Evolutionary conservation across 2,797 vertebrate genomes (phyloP).

Genomic region (Odontamblyopus lacepedii): DNA sequence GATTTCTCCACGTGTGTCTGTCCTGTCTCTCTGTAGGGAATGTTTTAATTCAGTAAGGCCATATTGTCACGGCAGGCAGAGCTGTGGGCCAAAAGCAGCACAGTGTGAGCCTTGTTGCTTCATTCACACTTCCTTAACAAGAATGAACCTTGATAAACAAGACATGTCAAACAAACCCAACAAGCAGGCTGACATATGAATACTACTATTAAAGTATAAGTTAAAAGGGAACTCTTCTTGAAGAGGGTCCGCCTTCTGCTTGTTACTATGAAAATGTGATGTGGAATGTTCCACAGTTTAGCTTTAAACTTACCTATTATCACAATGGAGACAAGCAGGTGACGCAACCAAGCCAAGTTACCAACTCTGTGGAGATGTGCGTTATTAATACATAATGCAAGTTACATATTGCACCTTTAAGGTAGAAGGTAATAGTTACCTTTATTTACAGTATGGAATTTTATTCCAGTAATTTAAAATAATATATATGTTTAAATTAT

Average conservation of each 20-base stretch:
- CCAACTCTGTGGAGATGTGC: not conserved
- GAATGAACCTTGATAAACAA: conserved; percentile 14
- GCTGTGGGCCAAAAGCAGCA: conserved; percentile 35
- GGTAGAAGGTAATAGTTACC: no score
- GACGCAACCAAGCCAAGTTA: not conserved
- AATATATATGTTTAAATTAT: no score
- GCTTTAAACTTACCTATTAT: no score
- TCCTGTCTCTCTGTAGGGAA: conserved; percentile 62
- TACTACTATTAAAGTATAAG: not conserved
- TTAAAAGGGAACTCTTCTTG: not conserved
- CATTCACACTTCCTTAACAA: conserved; percentile 22
- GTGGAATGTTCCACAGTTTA: not conserved
- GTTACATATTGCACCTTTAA: no score
- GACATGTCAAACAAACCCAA: not conserved
- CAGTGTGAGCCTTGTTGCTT: conserved; percentile 15
- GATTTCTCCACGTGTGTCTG: conserved; percentile 53
- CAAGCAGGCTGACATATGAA: not conserved
- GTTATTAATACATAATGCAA: not conserved
- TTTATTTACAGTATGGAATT: no score
- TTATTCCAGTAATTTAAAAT: no score
- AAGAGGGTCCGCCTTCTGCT: not conserved
- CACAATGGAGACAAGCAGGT: not conserved
- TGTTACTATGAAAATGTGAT: not conserved
- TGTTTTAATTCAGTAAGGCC: conserved; percentile 49
- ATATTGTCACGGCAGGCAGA: conserved; percentile 62